Percentiles rank a stretch among this genome's conserved stretches.
Conservation (phyloP, 2,888 invertebrate species). For the Epinotia bilunana region DNA sequence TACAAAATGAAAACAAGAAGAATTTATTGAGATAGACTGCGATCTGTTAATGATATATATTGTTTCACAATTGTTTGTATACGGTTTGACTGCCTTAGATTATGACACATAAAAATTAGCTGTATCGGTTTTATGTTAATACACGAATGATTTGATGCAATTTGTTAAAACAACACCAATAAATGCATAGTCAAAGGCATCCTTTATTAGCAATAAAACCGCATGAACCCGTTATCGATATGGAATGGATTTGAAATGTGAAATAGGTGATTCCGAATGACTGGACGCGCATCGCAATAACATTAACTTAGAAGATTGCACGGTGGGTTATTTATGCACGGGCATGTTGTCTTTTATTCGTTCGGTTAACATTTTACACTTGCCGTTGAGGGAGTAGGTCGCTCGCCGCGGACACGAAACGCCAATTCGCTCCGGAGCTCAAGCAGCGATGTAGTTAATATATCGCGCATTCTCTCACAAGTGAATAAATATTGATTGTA, state of each 20-base stretch:
- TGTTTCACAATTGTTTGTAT: background rate
- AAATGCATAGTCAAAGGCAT: constrained; percentile 50
- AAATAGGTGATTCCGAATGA: constrained; percentile 63
- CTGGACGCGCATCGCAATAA: constrained; percentile 68
- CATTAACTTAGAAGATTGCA: constrained; percentile 71
- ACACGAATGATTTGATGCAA: background rate
- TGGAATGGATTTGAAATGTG: constrained; percentile 58
- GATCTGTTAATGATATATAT: background rate
- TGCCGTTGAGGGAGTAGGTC: constrained; percentile 54
- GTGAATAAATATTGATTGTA: constrained; percentile 78
- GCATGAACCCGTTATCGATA: constrained; percentile 46
- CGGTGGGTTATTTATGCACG: constrained; percentile 68
- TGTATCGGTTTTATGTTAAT: background rate
- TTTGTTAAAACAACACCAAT: constrained; percentile 50
- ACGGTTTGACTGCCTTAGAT: background rate
- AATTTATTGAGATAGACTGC: background rate
- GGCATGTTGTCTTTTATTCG: constrained; percentile 59
- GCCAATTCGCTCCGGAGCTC: constrained; percentile 51
- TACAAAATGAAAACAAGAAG: background rate
- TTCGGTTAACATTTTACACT: constrained; percentile 50
- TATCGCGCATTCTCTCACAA: constrained; percentile 70
- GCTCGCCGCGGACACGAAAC: constrained; percentile 55
- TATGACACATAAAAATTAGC: background rate
- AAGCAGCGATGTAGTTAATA: constrained; percentile 67
- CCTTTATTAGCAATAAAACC: constrained; percentile 49